Percentiles rank a stretch among this genome's conserved stretches.
These are phyloP conservation scores for Hemistola chrysoprasaria DNA, from an alignment of 2,888 invertebrate species.

Conservation along the genomic window DNA sequence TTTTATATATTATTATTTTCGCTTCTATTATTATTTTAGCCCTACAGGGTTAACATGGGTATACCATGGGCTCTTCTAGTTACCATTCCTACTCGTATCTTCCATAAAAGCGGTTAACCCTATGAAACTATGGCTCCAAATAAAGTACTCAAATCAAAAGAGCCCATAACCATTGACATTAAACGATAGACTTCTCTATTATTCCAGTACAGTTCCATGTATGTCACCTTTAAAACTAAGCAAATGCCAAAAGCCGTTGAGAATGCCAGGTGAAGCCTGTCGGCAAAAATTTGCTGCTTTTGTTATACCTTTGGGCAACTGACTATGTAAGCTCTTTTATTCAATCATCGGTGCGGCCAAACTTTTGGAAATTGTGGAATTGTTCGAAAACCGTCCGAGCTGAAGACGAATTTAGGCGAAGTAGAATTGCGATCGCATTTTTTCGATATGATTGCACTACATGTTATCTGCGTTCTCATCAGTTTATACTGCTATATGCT, in stretches of 20 bases:
- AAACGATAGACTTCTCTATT: slow-evolving; percentile 10
- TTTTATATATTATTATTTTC: too few relatives aligned
- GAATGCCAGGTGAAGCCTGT: slow-evolving; percentile 43
- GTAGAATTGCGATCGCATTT: too few relatives aligned
- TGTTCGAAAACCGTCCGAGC: slow-evolving; percentile 2
- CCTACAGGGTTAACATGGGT: too few relatives aligned
- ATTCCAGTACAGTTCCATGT: slow-evolving; percentile 13
- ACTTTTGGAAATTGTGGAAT: slow-evolving; percentile 6
- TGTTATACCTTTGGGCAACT: slow-evolving; percentile 33
- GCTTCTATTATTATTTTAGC: too few relatives aligned
- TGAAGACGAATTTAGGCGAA: neutral
- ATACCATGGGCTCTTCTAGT: too few relatives aligned
- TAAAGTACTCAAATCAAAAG: too few relatives aligned
- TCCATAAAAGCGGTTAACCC: too few relatives aligned
- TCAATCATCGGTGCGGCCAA: slow-evolving; percentile 25
- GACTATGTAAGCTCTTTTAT: slow-evolving; percentile 37
- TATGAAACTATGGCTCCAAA: too few relatives aligned
- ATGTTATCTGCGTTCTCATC: too few relatives aligned
- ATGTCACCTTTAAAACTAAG: slow-evolving; percentile 32
- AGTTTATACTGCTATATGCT: too few relatives aligned
- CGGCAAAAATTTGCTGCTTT: slow-evolving; percentile 45
- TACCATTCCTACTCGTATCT: too few relatives aligned
- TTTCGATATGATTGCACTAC: too few relatives aligned
- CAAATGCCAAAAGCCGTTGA: slow-evolving; percentile 46
- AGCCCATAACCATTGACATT: slow-evolving; percentile 7